Evolutionary conservation across 2,888 invertebrate genomes (phyloP).

Genomic region (Polymixis flavicincta): DNA sequence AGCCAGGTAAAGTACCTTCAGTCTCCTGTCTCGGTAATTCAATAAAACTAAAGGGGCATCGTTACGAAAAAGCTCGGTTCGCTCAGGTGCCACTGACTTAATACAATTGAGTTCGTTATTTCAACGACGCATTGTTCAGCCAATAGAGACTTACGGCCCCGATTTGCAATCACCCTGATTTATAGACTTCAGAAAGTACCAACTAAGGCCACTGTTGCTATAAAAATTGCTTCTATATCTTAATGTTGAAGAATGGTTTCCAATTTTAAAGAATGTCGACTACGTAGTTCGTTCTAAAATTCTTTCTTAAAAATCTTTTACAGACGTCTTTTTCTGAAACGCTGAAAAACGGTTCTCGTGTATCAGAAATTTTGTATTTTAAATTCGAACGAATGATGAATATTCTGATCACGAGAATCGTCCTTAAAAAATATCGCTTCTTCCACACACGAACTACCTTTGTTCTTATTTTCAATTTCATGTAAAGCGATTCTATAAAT

Average conservation of each 20-base stretch:
- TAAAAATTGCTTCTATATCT: slow-evolving; percentile 54
- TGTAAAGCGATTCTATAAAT: slow-evolving; percentile 88
- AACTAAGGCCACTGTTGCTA: slow-evolving; percentile 57
- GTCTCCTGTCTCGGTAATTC: slow-evolving; percentile 44
- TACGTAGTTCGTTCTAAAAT: slow-evolving; percentile 10
- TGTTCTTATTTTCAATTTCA: slow-evolving; percentile 87
- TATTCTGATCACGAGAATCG: slow-evolving; percentile 41
- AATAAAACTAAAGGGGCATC: slow-evolving; percentile 62
- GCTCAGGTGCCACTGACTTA: slow-evolving; percentile 77
- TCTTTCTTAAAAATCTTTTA: slow-evolving; percentile 28
- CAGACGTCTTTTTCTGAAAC: slow-evolving; percentile 8
- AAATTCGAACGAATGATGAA: slow-evolving; percentile 6
- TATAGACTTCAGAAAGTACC: slow-evolving; percentile 77
- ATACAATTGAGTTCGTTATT: slow-evolving; percentile 86
- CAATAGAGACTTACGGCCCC: slow-evolving; percentile 74
- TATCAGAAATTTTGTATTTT: slow-evolving; percentile 5
- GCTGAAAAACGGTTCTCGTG: neutral
- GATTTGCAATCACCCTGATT: slow-evolving; percentile 78
- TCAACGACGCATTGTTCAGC: slow-evolving; percentile 77
- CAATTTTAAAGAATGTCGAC: slow-evolving; percentile 35
- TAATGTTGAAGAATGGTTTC: slow-evolving; percentile 43
- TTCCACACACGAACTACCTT: slow-evolving; percentile 67
- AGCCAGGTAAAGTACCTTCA: slow-evolving; percentile 18
- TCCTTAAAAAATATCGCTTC: slow-evolving; percentile 64
- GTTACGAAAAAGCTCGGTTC: slow-evolving; percentile 64